Base-by-base conservation (phyloP, 2,888 invertebrate genomes). In the Hyles lineata region DNA sequence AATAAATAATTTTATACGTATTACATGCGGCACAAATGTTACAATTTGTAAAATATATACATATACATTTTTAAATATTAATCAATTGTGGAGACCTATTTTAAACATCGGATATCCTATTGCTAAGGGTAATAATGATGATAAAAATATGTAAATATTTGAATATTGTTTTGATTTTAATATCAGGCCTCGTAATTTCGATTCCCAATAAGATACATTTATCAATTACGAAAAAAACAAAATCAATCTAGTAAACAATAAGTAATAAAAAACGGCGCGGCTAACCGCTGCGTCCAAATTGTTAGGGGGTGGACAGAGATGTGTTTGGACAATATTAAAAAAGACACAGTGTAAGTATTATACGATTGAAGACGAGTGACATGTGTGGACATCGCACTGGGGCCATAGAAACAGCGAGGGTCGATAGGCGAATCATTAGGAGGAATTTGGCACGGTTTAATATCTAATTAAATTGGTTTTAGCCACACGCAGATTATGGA, bases 251-350 rank as follows among this genome's bases (percentile, higher is more conserved):
- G 21, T 23, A 83, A 80, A 78, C 72, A 67, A 50, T 60, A 55
- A 55, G 55, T 55, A 7, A 67, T 23, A 67, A 67, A 43, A 67
- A 77, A 76, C 82, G 82, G 77, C 82, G 83, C 82, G 79, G 80
- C 85, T 83, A 83, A 84, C 76, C 75, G 70, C 76, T 74, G 70
- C 75, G 61, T 82, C 85, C 87, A 89, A 87, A 92, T 91, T 89
- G 89, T 92, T 91, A 91, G 78, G 80, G 80, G n/a, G 71, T 71
- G 74, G 81, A 78, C 80, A 84, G 74, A 85, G 89, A 83, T 76
- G 83, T 79, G 84, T 87, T 91, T 82, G 82, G 79, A 82, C 80
- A 80, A 85, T 92, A 92, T 92, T 93, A 92, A 93, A 93, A 93
- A 93, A 88, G 85, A 81, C 83, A 82, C 85, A 75, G 75, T 82